These are phyloP conservation scores for Peromyscus melanophrys DNA, from an alignment of 2,797 vertebrate genomes.

Conservation along the genomic window DNA sequence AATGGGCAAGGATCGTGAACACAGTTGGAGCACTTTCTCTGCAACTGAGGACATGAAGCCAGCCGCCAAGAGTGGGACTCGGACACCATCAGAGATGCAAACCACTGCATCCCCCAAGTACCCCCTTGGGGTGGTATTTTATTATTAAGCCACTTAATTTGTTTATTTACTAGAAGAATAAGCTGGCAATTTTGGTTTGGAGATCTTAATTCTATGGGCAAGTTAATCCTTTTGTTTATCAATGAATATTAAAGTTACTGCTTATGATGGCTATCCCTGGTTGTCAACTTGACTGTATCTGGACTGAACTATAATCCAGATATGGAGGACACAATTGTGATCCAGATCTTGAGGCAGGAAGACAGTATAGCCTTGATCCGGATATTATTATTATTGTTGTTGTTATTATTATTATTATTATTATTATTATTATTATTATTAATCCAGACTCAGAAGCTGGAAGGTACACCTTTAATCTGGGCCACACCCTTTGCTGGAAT, in stretches of 20 bases:
- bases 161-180: constrained; percentile 37
- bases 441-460: too few relatives aligned
- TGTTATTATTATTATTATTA: too few relatives aligned
- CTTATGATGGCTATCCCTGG: background rate
- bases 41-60: background rate
- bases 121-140: constrained; percentile 3
- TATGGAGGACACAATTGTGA: background rate
- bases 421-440: too few relatives aligned
- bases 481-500: too few relatives aligned
- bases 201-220: constrained; percentile 14
- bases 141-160: constrained; percentile 9
- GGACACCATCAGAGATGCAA: background rate
- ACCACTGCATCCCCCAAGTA: background rate
- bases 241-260: background rate
- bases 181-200: constrained; percentile 1
- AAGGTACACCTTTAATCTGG: too few relatives aligned
- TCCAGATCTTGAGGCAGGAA: background rate
- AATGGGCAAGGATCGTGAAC: background rate
- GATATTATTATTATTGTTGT: too few relatives aligned
- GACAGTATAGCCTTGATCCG: background rate
- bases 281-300: background rate
- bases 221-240: constrained; percentile 9
- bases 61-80: background rate
- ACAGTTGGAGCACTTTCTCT: background rate
- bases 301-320: background rate